Percentiles rank a stretch among this genome's conserved stretches.
These are phyloP conservation scores for Lycopodina hypogea DNA, from an alignment of 37 sponge, comb jelly and placozoan genomes.

Conservation along the genomic window DNA sequence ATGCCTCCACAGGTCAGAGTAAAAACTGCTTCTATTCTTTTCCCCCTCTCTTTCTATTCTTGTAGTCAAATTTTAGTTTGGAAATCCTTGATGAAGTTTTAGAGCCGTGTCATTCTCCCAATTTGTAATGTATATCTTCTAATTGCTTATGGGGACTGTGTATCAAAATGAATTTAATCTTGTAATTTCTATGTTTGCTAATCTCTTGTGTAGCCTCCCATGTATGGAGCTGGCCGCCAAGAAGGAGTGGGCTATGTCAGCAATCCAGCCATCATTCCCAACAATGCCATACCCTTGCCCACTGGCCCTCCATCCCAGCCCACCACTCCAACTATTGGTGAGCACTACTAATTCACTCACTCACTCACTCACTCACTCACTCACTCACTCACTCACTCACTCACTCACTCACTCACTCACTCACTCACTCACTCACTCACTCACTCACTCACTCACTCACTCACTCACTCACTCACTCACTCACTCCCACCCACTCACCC, in stretches of 20 bases:
- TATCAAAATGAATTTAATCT: no score
- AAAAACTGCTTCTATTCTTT: no score
- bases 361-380: not conserved
- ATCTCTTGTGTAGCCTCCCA: not conserved
- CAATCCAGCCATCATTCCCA: not conserved
- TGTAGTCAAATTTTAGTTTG: no score
- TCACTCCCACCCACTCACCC: no score
- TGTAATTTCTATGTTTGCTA: no score
- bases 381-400: not conserved
- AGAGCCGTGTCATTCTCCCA: no score
- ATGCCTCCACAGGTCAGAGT: not conserved
- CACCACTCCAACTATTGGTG: constrained; percentile 17
- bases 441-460: no score
- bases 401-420: not conserved
- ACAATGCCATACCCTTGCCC: not conserved
- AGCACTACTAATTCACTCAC: not conserved
- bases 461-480: no score
- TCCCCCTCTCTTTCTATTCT: not conserved
- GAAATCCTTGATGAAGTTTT: no score
- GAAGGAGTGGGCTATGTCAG: constrained; percentile 7
- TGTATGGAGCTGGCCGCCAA: constrained; percentile 6
- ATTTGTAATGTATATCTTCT: no score
- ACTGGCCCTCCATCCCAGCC: constrained; percentile 11
- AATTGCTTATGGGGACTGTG: no score
- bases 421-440: not conserved